These are phyloP conservation scores for Tragelaphus scriptus DNA, from an alignment of 2,113 vertebrate species.

Conservation along the genomic window DNA sequence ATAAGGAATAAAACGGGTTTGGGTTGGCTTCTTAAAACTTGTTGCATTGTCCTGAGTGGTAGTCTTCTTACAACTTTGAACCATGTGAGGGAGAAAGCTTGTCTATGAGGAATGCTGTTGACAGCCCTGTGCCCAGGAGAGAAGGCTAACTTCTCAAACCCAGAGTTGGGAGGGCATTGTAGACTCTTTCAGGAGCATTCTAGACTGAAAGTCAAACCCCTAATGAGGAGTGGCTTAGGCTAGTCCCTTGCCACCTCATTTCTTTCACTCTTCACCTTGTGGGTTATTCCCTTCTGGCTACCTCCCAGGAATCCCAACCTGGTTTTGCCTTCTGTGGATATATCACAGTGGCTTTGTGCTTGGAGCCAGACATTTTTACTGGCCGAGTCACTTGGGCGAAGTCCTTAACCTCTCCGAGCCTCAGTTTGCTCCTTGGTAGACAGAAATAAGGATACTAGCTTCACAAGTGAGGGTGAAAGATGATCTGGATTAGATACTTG, in stretches of 20 bases:
- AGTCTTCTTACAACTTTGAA: neutral
- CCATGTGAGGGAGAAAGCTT: neutral
- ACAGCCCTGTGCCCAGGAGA: neutral
- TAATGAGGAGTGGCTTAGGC: neutral
- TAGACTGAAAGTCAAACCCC: neutral
- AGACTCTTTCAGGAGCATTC: neutral
- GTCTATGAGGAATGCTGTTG: neutral
- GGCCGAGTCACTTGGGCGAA: neutral
- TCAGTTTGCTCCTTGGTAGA: neutral
- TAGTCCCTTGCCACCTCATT: neutral
- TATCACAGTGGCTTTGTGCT: neutral
- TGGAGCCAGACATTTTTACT: neutral
- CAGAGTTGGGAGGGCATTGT: neutral
- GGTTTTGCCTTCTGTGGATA: neutral
- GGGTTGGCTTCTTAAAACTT: neutral
- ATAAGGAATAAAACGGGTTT: neutral
- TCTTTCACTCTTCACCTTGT: neutral
- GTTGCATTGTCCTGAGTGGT: neutral
- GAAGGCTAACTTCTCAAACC: neutral
- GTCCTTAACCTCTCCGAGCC: neutral
- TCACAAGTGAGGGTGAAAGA: neutral
- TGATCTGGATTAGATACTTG: neutral
- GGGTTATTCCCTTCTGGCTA: neutral
- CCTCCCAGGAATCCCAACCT: neutral
- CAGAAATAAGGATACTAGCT: neutral